Conservation (phyloP, 2,888 invertebrate genomes). For the Drosophila setosimentum region DNA sequence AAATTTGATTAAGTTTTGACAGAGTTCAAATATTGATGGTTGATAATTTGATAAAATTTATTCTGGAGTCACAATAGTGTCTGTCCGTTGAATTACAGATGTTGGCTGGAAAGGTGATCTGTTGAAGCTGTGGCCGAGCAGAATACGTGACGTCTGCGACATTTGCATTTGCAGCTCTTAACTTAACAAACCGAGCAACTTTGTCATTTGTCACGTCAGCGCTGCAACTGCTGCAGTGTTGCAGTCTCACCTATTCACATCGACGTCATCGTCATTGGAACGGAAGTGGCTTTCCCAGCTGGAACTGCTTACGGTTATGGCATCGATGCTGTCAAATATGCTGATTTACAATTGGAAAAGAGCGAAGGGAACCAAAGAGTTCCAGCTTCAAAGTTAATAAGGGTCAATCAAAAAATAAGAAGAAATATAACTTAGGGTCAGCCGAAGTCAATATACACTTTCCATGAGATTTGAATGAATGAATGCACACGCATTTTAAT, state of each 20-base stretch:
- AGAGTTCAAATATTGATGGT: background rate
- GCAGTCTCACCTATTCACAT: constrained; percentile 1
- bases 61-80: no score
- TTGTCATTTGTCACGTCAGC: background rate
- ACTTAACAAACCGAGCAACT: background rate
- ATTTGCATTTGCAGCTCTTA: constrained; percentile 5
- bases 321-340: constrained; percentile 39
- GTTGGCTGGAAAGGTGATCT: background rate
- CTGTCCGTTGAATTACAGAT: background rate
- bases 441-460: background rate
- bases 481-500: constrained; percentile 67
- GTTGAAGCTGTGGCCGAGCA: background rate
- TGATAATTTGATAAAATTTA: no score
- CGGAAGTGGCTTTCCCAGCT: constrained; percentile 2
- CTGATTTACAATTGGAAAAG: constrained; percentile 13
- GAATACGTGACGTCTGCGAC: constrained; percentile 3
- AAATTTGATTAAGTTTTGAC: background rate
- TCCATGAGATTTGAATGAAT: constrained; percentile 1
- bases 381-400: background rate
- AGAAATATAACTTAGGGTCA: background rate
- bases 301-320: constrained; percentile 4
- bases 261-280: background rate
- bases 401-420: background rate
- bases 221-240: constrained; percentile 6
- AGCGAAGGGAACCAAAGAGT: background rate